Evolutionary conservation across 2,888 invertebrate species (phyloP).

Genomic region (Leptinotarsa haldemani): DNA sequence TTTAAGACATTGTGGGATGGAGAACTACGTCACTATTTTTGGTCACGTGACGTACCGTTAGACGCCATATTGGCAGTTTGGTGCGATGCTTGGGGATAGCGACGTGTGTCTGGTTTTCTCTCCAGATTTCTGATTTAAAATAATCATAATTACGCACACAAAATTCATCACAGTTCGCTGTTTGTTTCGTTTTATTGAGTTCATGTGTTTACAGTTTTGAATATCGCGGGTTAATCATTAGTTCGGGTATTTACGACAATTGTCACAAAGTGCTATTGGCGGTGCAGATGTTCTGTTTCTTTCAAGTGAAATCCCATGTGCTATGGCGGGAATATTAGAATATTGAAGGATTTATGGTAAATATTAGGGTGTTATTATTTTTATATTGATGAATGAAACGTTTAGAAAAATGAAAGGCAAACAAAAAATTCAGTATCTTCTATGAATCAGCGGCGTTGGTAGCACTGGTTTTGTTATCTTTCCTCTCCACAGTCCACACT

Average conservation of each 20-base stretch:
- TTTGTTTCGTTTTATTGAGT: constrained; percentile 40
- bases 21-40: constrained; percentile 67
- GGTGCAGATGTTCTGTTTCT: constrained; percentile 65
- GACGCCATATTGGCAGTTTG: constrained; percentile 72
- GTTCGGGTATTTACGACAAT: constrained; percentile 67
- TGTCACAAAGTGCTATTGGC: constrained; percentile 64
- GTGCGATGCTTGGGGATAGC: constrained; percentile 68
- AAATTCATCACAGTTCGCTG: constrained; percentile 34
- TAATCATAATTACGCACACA: constrained; percentile 43
- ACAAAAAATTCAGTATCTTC: constrained; percentile 43
- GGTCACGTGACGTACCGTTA: constrained; percentile 71
- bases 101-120: constrained; percentile 61
- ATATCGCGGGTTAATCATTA: constrained; percentile 62
- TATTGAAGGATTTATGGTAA: constrained; percentile 54
- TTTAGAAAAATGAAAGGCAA: neutral
- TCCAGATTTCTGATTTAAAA: constrained; percentile 46
- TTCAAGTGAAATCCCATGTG: constrained; percentile 60
- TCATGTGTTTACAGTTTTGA: constrained; percentile 58
- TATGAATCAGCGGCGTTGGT: constrained; percentile 51
- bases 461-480: constrained; percentile 57
- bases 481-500: constrained; percentile 42
- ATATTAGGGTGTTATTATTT: constrained; percentile 36
- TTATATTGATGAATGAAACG: constrained; percentile 7
- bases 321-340: constrained; percentile 58
- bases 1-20: constrained; percentile 62